Percentiles rank a stretch among this genome's conserved stretches.
These are phyloP conservation scores for Procambarus clarkii DNA, from an alignment of 1,140 invertebrate species.

Conservation along the genomic window DNA sequence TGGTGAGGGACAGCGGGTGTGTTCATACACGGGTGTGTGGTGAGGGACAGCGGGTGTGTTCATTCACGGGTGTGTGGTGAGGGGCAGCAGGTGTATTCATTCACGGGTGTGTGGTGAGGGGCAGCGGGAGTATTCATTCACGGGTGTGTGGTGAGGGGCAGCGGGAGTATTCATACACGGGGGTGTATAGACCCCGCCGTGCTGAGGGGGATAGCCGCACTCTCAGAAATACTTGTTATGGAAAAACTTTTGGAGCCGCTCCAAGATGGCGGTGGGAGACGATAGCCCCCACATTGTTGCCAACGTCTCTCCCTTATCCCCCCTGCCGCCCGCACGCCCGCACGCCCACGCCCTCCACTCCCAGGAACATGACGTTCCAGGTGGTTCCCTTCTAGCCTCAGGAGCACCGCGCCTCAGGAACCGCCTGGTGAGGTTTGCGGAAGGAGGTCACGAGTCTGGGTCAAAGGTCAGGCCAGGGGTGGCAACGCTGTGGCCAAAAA, in stretches of 20 bases:
- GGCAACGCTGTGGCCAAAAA: conserved; percentile 42
- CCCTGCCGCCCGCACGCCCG: not conserved
- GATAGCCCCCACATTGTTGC: conserved; percentile 18
- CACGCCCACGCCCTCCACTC: not conserved
- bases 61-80: no score
- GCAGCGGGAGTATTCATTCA: no score
- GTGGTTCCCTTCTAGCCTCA: not conserved
- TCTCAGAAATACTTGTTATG: conserved; percentile 49
- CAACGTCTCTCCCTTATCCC: not conserved
- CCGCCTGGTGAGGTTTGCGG: no score
- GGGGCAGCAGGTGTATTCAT: no score
- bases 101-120: no score
- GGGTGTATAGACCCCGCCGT: not conserved
- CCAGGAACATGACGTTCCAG: not conserved
- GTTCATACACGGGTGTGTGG: no score
- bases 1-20: no score
- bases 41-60: no score
- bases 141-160: no score
- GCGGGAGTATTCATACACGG: not conserved
- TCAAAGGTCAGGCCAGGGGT: not conserved
- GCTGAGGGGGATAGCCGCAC: not conserved
- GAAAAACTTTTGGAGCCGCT: conserved; percentile 40
- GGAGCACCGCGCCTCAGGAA: no score
- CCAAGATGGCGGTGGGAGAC: conserved; percentile 6
- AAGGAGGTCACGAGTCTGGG: not conserved